Evolutionary conservation across 2,888 invertebrate genomes (phyloP), one percentile per base, ranked within the genome.

Genomic region (Rhorus exstirpatorius): DNA sequence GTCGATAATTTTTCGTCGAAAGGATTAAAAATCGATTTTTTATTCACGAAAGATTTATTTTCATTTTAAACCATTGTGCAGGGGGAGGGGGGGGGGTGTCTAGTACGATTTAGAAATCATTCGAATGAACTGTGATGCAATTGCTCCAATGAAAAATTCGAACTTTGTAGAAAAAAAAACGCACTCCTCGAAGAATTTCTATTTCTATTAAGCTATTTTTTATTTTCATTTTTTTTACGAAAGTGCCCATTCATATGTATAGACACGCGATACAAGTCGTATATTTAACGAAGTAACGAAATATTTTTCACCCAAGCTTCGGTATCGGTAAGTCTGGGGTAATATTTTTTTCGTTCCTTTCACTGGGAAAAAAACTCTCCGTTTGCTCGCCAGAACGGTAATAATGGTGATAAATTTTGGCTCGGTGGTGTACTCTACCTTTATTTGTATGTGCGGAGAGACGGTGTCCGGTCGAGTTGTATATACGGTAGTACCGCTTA

Each of bases 351-450:
- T 17, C 14, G 1, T 44, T 24, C 51, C 41, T 67, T 68, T 68
- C 58, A 44, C 55, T 81, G 81, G 65, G 67, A 77, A 81, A 76
- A 70, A 70, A 21, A 19, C 46, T 44, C n/a, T n/a, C n/a, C n/a
- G 65, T 70, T 65, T 53, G 49, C 71, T 81, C 67, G 21, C n/a
- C 24, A 26, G 65, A 72, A 70, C 55, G 38, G 60, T 68, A 77
- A 81, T 81, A 81, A 72, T 81, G 71, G 60, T 67, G 81, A 81
- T 81, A 77, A 81, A 81, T 81, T 81, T 81, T 24, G 60, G 71
- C 77, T 81, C 65, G 65, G 41, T 81, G 67, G 60, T 21, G 71
- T 51, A n/a, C n/a, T n/a, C n/a, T n/a, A n/a, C n/a, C n/a, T n/a
- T n/a, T n/a, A n/a, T n/a, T n/a, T n/a, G n/a, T 46, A 68, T 72